Conservation (phyloP, 2,888 invertebrate genomes). For the Platycheirus rosarum region DNA sequence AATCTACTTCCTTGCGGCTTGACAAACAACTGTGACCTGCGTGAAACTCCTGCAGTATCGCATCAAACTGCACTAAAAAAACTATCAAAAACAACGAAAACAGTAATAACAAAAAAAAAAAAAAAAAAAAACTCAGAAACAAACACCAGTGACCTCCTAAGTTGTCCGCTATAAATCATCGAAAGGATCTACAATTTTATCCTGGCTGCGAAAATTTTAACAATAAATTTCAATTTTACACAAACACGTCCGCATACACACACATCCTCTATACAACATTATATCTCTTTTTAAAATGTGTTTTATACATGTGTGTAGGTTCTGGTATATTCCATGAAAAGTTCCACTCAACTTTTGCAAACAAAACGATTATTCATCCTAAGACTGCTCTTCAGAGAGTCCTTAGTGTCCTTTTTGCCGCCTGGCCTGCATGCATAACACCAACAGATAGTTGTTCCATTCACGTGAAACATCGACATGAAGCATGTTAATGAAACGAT, state of each 20-base stretch:
- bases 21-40: not conserved
- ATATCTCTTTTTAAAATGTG: not conserved
- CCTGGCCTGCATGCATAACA: not conserved
- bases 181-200: slow-evolving; percentile 53
- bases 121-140: slow-evolving; percentile 14
- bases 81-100: slow-evolving; percentile 19
- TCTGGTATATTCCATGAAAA: slow-evolving; percentile 45
- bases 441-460: slow-evolving; percentile 27
- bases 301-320: not conserved
- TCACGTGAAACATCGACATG: slow-evolving; percentile 52
- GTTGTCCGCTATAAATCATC: slow-evolving; percentile 59
- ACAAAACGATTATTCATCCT: slow-evolving; percentile 70
- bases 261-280: not conserved
- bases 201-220: slow-evolving; percentile 55
- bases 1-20: not conserved
- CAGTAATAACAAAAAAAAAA: not conserved
- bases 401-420: slow-evolving; percentile 22
- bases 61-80: slow-evolving; percentile 50
- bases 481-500: slow-evolving; percentile 59
- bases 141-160: slow-evolving; percentile 25
- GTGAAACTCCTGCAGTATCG: slow-evolving; percentile 18
- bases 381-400: slow-evolving; percentile 16
- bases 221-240: slow-evolving; percentile 73
- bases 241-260: slow-evolving; percentile 66
- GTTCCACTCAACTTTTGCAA: slow-evolving; percentile 59